These are phyloP conservation scores for Charina bottae DNA, from an alignment of 2,113 vertebrate species.

Conservation along the genomic window DNA sequence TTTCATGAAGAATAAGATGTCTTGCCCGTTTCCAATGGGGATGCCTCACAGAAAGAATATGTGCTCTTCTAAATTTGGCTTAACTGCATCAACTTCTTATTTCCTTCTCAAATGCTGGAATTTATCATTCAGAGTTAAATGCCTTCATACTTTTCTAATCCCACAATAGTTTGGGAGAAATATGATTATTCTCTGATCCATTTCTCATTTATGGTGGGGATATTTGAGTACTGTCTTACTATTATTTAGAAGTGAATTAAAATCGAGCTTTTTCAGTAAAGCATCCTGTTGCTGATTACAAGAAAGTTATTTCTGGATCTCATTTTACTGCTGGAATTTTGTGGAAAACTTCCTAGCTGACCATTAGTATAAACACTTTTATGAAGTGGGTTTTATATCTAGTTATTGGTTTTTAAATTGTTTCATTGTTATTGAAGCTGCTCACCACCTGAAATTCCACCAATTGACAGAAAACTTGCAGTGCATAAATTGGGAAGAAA, in stretches of 20 bases:
- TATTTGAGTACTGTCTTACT: neutral
- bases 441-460: neutral
- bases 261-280: neutral
- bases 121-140: neutral
- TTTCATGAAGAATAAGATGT: neutral
- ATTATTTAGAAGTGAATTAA: neutral
- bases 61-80: neutral
- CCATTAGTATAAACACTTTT: neutral
- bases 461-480: neutral
- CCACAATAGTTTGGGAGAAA: neutral
- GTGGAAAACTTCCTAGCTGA: neutral
- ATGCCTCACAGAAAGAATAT: neutral
- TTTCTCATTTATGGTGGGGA: neutral
- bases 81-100: neutral
- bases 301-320: neutral
- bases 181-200: neutral
- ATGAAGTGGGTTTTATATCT: neutral
- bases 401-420: neutral
- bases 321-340: neutral
- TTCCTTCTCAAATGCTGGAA: neutral
- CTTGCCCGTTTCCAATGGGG: neutral
- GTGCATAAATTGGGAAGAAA: neutral
- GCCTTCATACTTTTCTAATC: neutral
- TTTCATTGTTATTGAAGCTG: neutral
- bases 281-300: neutral